Conservation (phyloP, 2,888 invertebrate genomes). For the Laspeyria flexula region DNA sequence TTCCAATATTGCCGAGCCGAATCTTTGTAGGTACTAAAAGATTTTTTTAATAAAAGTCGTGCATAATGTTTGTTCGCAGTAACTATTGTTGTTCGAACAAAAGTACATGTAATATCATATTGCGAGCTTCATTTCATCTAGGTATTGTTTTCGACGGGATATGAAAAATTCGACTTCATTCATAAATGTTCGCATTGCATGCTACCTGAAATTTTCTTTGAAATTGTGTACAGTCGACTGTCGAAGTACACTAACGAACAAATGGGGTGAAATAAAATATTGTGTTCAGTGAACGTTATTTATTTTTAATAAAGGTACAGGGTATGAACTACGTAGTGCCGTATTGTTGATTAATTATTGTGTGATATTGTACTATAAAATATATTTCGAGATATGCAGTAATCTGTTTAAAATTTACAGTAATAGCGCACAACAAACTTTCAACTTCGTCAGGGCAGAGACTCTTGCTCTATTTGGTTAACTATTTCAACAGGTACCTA, state of each 20-base stretch:
- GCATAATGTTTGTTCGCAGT: constrained; percentile 39
- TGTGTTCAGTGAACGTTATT: neutral
- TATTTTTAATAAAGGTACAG: neutral
- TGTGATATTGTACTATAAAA: too few relatives aligned
- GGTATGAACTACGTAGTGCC: neutral
- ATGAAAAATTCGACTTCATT: constrained; percentile 66
- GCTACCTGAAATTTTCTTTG: constrained; percentile 39
- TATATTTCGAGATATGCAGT: too few relatives aligned
- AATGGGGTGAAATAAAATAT: neutral
- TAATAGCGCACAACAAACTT: too few relatives aligned
- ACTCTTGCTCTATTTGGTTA: too few relatives aligned
- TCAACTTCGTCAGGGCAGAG: too few relatives aligned
- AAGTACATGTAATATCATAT: constrained; percentile 63
- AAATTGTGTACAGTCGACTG: constrained; percentile 18
- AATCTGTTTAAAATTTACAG: too few relatives aligned
- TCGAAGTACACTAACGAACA: constrained; percentile 15
- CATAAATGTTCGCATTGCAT: constrained; percentile 54
- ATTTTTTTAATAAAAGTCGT: constrained; percentile 45
- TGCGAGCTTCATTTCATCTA: constrained; percentile 61
- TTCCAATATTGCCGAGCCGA: constrained; percentile 33
- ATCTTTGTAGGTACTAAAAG: constrained; percentile 36
- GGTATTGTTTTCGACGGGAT: constrained; percentile 64
- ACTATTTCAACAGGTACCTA: too few relatives aligned
- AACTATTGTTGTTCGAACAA: constrained; percentile 49
- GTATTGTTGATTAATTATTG: neutral